phyloP scores from a whole-genome alignment of 2,888 invertebrate genomes.

The Spilosoma lubricipeda region DNA sequence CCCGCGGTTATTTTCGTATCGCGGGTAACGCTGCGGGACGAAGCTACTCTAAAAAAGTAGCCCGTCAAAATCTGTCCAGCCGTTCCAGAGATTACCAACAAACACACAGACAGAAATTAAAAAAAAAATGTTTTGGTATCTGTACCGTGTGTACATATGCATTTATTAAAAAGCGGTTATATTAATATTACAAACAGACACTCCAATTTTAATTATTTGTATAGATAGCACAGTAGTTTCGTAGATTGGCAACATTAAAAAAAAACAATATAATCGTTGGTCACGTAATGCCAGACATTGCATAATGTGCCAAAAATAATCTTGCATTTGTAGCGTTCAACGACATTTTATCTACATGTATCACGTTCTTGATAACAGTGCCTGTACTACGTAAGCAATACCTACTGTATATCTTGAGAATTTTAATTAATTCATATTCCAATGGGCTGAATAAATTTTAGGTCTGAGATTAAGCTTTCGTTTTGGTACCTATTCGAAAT shows the following conservation, averaged over 20 bases:
- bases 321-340: conserved; percentile 36
- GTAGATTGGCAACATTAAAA: not conserved
- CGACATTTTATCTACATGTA: conserved; percentile 21
- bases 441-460: not conserved
- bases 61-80: no score
- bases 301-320: conserved; percentile 35
- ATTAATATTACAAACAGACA: no score
- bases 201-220: no score
- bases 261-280: not conserved
- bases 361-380: not conserved
- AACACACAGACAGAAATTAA: no score
- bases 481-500: not conserved
- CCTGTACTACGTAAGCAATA: not conserved
- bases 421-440: not conserved
- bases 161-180: no score
- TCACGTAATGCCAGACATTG: conserved; percentile 29
- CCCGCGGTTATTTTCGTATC: no score
- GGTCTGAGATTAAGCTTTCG: not conserved
- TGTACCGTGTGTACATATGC: no score
- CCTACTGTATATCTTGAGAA: not conserved
- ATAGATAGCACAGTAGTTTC: not conserved
- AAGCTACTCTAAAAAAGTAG: no score
- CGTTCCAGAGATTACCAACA: no score
- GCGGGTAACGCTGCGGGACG: no score
- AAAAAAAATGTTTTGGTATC: no score